Evolutionary conservation across 2,113 vertebrate genomes (phyloP).

Genomic region (Leucopternis melanops): DNA sequence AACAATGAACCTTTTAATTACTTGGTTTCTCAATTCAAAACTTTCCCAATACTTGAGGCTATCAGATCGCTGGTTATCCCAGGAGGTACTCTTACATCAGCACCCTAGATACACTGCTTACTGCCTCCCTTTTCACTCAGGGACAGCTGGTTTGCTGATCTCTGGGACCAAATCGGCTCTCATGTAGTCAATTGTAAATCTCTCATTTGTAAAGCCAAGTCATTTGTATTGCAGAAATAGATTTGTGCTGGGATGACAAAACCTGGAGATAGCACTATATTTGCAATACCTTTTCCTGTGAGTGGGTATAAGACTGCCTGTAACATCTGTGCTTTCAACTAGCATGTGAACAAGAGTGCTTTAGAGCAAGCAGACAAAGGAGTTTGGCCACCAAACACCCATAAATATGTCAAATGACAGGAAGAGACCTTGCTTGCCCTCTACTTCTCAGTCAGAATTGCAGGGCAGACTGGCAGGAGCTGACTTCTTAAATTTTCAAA

Average conservation of each 20-base stretch:
- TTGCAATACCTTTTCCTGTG: neutral
- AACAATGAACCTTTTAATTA: neutral
- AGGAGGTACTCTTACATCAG: neutral
- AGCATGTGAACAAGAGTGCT: neutral
- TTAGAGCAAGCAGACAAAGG: neutral
- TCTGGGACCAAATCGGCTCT: neutral
- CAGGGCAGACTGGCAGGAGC: neutral
- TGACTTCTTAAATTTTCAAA: neutral
- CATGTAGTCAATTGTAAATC: neutral
- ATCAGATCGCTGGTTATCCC: neutral
- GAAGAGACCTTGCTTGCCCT: neutral
- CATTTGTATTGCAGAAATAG: neutral
- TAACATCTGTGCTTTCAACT: neutral
- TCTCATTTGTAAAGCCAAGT: neutral
- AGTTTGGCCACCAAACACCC: neutral
- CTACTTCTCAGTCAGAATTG: neutral
- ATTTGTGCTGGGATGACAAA: neutral
- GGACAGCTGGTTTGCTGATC: neutral
- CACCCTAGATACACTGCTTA: neutral
- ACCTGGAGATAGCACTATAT: neutral
- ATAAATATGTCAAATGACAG: neutral
- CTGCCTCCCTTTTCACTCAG: neutral
- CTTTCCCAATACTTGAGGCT: neutral
- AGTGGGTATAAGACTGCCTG: neutral
- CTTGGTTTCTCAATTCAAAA: neutral